Evolutionary conservation across 2,888 invertebrate species (phyloP), one percentile per base, ranked within the genome.

Genomic region (Epinotia brunnichana): DNA sequence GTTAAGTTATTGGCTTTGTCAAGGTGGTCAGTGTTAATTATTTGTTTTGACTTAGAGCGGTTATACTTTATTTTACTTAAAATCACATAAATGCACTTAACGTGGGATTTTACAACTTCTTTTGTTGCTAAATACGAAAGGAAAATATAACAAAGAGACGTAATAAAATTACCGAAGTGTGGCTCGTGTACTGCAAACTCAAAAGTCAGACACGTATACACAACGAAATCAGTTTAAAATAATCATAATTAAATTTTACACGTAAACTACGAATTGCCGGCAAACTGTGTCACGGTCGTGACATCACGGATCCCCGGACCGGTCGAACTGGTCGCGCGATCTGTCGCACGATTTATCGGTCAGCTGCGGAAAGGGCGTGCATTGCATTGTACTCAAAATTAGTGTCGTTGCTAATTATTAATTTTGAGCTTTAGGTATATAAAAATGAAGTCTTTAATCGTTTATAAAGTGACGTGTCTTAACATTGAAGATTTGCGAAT

Each of bases 221-320:
- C 44, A n/a, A 48, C n/a, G n/a, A 48, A 48, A n/a, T n/a, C n/a
- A 48, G 48, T 48, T 48, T 48, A 48, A 48, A 2, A 15, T 15
- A n/a, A n/a, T n/a, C 2, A 48, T 48, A 48, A 48, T 48, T 48
- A 48, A 48, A n/a, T 5, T 48, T 48, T 15, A n/a, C n/a, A 15
- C 24, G 24, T 21, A 39, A 21, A 39, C 51, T 63, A 63, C 68
- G 63, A 63, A 73, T 73, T 69, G 73, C 81, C 74, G 78, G 9
- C 35, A 76, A 84, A 78, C 79, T 80, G 75, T 85, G 90, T 81
- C 90, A 90, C 48, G 90, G 90, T 78, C 86, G 75, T 85, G 85
- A 86, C 84, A 85, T 81, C 83, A 79, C 77, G 76, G 78, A 78
- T 79, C 81, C 79, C 80, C 78, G 78, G 76, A 85, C 84, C 84